phyloP scores from a whole-genome alignment of 2,888 invertebrate species.

The Shargacucullia verbasci region DNA sequence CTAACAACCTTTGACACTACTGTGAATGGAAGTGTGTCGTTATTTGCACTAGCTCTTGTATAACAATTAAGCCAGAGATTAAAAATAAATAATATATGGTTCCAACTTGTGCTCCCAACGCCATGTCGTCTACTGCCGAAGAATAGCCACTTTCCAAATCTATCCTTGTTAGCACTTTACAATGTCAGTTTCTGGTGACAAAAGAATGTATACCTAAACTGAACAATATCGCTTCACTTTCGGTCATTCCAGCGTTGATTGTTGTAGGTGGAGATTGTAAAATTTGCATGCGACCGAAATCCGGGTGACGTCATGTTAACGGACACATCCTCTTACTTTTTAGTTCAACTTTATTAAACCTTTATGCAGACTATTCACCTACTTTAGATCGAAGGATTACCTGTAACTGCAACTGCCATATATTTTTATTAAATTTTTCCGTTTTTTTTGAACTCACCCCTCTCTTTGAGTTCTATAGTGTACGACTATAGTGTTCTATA shows the following conservation, averaged over 20 bases:
- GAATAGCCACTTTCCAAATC: conserved; percentile 33
- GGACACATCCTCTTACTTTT: conserved; percentile 68
- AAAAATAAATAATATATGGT: too few species aligned
- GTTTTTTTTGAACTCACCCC: too few species aligned
- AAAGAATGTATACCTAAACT: conserved; percentile 26
- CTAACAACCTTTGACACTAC: too few species aligned
- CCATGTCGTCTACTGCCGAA: conserved; percentile 3
- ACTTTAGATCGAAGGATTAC: conserved; percentile 2
- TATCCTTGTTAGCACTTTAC: conserved; percentile 21
- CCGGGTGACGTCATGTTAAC: conserved; percentile 62
- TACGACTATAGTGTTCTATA: too few species aligned
- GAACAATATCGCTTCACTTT: conserved; percentile 37
- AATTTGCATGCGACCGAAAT: conserved; percentile 48
- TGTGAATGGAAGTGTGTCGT: too few species aligned
- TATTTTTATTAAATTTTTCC: too few species aligned
- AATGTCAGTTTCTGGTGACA: conserved; percentile 26
- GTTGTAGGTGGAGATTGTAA: conserved; percentile 66
- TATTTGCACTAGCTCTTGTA: too few species aligned
- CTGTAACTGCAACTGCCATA: too few species aligned
- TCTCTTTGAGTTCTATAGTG: too few species aligned
- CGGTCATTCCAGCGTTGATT: conserved; percentile 24
- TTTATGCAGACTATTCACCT: conserved; percentile 1
- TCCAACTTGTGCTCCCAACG: conserved; percentile 43
- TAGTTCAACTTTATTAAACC: conserved; percentile 25
- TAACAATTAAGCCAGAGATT: too few species aligned